These are phyloP conservation scores for Pardosa pseudoannulata DNA, from an alignment of 2,888 invertebrate genomes.

Conservation along the genomic window DNA sequence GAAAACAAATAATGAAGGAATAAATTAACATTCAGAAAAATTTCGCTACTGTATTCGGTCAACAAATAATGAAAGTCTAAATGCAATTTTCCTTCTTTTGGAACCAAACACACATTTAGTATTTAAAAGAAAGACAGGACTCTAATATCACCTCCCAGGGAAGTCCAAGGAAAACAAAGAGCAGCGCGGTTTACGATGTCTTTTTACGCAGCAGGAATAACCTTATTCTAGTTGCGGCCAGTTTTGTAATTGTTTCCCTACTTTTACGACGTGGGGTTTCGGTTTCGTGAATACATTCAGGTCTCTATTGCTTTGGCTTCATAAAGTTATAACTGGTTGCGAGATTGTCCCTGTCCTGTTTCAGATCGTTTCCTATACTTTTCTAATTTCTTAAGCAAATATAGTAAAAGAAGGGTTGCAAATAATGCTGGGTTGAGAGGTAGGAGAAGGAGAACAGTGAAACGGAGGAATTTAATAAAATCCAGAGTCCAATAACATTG, in stretches of 20 bases:
- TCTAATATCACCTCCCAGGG: neutral
- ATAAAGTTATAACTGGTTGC: neutral
- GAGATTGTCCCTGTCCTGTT: neutral
- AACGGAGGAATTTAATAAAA: neutral
- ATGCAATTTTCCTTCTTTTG: no score
- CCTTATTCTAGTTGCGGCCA: neutral
- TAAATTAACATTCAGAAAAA: no score
- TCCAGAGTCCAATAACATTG: neutral
- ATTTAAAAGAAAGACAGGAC: neutral
- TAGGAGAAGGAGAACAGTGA: neutral
- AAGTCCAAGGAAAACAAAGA: neutral
- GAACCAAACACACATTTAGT: no score
- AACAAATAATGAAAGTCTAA: no score
- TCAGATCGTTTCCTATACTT: slow-evolving; percentile 22
- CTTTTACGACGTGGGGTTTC: neutral
- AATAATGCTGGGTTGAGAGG: neutral
- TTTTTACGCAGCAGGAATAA: neutral
- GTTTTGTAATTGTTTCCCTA: neutral
- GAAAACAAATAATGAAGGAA: no score
- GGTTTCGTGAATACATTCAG: neutral
- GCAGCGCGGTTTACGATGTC: neutral
- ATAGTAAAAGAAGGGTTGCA: neutral
- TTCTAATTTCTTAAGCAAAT: slow-evolving; percentile 66
- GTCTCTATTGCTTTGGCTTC: neutral
- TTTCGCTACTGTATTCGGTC: no score